Conservation (phyloP, 1,140 invertebrate genomes). For the Phenacoccus solenopsis region DNA sequence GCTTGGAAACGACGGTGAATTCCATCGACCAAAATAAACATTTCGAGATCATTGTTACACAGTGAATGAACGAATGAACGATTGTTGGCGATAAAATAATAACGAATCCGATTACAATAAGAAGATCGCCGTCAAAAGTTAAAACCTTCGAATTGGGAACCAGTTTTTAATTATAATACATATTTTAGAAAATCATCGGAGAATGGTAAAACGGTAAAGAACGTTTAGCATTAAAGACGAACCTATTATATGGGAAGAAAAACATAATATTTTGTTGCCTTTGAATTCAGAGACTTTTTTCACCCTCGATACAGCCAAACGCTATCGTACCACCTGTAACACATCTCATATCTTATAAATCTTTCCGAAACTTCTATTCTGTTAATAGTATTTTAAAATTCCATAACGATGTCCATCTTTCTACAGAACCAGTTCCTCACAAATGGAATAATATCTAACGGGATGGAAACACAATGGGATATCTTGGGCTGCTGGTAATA, state of each 20-base stretch:
- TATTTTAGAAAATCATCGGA: constrained; percentile 14
- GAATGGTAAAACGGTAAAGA: not conserved
- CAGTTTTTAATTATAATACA: constrained; percentile 18
- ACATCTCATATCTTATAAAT: constrained; percentile 13
- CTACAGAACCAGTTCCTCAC: constrained; percentile 13
- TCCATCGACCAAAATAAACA: not conserved
- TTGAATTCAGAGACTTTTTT: not conserved
- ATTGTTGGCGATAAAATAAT: constrained; percentile 3
- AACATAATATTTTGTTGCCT: not conserved
- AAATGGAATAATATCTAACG: constrained; percentile 17
- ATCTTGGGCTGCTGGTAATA: constrained; percentile 6
- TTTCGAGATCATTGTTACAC: not conserved
- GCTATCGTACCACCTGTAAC: constrained; percentile 12
- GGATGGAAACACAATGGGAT: constrained; percentile 16
- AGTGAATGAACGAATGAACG: not conserved
- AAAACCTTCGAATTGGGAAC: not conserved
- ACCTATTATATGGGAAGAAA: constrained; percentile 7
- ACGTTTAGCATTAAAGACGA: not conserved
- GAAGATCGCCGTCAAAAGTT: not conserved
- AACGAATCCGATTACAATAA: not conserved
- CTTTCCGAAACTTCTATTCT: constrained; percentile 12
- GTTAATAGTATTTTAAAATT: constrained; percentile 18
- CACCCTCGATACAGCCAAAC: not conserved
- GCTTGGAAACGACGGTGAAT: no score
- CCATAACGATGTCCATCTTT: constrained; percentile 17